phyloP scores from a whole-genome alignment of 2,797 vertebrate genomes.

The Microctenopoma steveboyesi region DNA sequence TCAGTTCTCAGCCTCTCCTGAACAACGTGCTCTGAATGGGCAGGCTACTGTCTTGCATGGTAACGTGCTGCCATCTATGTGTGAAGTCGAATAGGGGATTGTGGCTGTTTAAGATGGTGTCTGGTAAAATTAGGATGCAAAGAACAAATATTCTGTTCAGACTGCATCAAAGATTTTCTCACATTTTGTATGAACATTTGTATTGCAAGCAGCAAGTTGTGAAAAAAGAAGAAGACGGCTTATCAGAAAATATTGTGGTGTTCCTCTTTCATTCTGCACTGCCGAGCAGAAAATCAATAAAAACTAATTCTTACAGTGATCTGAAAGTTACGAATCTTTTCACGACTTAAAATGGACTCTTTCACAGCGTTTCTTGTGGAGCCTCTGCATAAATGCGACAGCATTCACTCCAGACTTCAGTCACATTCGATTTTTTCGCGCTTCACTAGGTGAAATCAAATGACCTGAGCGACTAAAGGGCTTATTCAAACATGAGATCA shows the following conservation, averaged over 20 bases:
- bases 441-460: not conserved
- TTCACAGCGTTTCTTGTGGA: not conserved
- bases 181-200: not conserved
- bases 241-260: not conserved
- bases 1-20: not conserved
- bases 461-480: not conserved
- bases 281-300: constrained; percentile 6
- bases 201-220: not conserved
- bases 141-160: not conserved
- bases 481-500: too few species aligned
- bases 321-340: constrained; percentile 1
- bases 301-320: constrained; percentile 4
- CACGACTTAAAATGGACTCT: constrained; percentile 13
- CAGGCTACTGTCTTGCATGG: not conserved
- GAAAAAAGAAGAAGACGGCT: not conserved
- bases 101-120: not conserved
- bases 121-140: not conserved
- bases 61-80: not conserved
- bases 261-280: not conserved
- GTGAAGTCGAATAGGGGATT: not conserved
- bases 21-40: not conserved
- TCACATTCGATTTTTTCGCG: too few species aligned
- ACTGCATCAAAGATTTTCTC: constrained; percentile 18
- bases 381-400: too few species aligned
- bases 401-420: too few species aligned